Evolutionary conservation across 2,888 invertebrate species (phyloP), one percentile per base, ranked within the genome.

Genomic region (Amphipoea oculea): DNA sequence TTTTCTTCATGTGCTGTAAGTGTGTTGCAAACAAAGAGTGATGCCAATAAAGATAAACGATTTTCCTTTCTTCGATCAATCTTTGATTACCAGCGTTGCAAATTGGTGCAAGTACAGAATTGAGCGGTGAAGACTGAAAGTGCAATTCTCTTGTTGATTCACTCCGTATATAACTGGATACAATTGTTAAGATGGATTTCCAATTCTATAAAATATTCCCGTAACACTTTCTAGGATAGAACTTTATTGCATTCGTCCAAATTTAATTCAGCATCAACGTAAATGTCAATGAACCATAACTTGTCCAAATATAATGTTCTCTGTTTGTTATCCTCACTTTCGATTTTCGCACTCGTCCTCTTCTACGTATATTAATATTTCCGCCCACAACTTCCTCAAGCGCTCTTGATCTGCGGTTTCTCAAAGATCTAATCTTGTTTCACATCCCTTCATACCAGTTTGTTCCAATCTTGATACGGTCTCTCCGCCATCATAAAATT

Each of bases 361-460:
- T 66, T 65, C 9, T 40, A 40, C 17, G 40, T 66, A 11, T 72
- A 83, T 75, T 80, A 67, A 77, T 80, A 77, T 65, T 84, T 77
- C 77, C 81, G 84, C 17, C 66, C 45, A 42, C 73, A 73, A 51
- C 63, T 84, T 87, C 85, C 69, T 74, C 42, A 29, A 57, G 36
- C 9, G 48, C 60, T 76, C 71, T 86, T 76, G 73, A 67, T 66
- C 74, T 67, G 36, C n/a, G 77, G 75, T 81, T 84, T 86, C 81
- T 63, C 68, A 73, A n/a, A 74, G 73, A 84, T 79, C 2, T 71
- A 74, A 87, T 87, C 87, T 81, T 73, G 78, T 79, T 89, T 81
- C 78, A 87, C 74, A 87, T 86, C 86, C 86, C 76, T 87, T 74
- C 45, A 75, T 76, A 86, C 82, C 70, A 73, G 84, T 84, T 87